Conservation (phyloP, 1,140 invertebrate genomes). For the Trichonephila clavipes region DNA sequence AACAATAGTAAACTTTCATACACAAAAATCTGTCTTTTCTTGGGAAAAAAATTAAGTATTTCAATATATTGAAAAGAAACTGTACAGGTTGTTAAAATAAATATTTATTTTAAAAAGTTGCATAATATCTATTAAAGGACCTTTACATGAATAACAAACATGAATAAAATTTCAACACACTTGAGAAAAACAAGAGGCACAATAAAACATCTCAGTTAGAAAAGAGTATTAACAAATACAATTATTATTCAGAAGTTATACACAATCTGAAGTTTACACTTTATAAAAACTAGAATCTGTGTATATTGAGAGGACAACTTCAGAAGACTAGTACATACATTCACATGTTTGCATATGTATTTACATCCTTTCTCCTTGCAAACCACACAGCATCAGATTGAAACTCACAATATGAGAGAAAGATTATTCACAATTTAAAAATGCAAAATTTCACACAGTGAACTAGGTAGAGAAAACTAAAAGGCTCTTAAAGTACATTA, state of each 20-base stretch:
- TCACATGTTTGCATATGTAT: not conserved
- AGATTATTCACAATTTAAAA: not conserved
- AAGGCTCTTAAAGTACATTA: too few relatives aligned
- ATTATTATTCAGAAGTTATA: not conserved
- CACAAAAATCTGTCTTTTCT: too few relatives aligned
- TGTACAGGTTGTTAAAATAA: slow-evolving; percentile 23
- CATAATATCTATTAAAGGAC: not conserved
- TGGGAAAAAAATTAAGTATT: too few relatives aligned
- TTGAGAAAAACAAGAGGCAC: slow-evolving; percentile 4
- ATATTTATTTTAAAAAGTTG: slow-evolving; percentile 48
- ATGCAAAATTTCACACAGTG: not conserved
- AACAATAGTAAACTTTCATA: too few relatives aligned
- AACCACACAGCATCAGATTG: not conserved
- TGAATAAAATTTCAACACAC: not conserved
- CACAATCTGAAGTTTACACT: not conserved
- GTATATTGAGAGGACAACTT: not conserved
- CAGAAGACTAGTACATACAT: not conserved
- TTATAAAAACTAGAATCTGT: not conserved
- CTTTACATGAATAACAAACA: not conserved
- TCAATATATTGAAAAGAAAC: too few relatives aligned
- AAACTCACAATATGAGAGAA: not conserved
- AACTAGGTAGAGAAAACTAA: not conserved
- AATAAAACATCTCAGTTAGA: not conserved
- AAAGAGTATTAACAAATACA: not conserved
- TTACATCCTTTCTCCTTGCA: not conserved